These are phyloP conservation scores for Lates calcarifer DNA, from an alignment of 2,113 vertebrate species.

Conservation along the genomic window DNA sequence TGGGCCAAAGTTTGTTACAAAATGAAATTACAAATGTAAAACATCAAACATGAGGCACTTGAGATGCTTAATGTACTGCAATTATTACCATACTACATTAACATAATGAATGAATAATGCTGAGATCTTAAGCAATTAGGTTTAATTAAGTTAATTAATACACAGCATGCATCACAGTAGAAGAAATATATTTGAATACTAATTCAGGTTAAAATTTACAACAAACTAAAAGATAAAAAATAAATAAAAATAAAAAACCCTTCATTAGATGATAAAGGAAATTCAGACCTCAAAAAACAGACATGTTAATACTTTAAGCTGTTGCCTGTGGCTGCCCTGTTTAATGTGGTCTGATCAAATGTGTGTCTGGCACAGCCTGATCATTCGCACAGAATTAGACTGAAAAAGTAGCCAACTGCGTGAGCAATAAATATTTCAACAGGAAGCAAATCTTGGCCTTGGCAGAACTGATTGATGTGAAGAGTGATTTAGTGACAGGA, in stretches of 20 bases:
- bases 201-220: not conserved
- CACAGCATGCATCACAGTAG: not conserved
- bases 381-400: not conserved
- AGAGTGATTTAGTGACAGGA: no score
- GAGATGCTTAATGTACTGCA: constrained; percentile 31
- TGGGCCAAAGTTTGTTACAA: not conserved
- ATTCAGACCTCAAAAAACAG: not conserved
- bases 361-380: not conserved
- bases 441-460: not conserved
- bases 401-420: not conserved
- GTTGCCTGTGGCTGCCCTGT: not conserved
- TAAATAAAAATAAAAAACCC: not conserved
- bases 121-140: not conserved
- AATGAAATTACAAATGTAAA: not conserved
- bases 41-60: constrained; percentile 23
- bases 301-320: not conserved
- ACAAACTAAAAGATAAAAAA: not conserved
- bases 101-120: constrained; percentile 27
- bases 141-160: constrained; percentile 25
- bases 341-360: not conserved
- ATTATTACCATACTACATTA: constrained; percentile 36
- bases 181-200: not conserved
- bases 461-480: not conserved
- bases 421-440: not conserved
- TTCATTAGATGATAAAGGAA: not conserved